Percentiles rank a stretch among this genome's conserved stretches.
Evolutionary conservation across 2,113 vertebrate genomes (phyloP).

Genomic region (Rhizomys pruinosus): DNA sequence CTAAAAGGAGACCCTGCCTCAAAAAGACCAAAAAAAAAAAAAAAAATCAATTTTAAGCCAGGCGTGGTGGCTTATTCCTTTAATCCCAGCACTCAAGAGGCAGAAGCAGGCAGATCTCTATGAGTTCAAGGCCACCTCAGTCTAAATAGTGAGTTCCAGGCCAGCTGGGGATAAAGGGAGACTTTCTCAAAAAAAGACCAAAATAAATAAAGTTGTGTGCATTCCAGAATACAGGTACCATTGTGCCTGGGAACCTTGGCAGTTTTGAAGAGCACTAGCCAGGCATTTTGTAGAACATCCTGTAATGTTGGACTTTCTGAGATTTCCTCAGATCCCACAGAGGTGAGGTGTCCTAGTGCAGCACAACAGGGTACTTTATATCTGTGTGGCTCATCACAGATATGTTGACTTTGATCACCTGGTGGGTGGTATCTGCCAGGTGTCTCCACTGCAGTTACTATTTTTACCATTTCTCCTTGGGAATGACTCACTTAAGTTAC

Average conservation of each 20-base stretch:
- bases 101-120: too few species aligned
- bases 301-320: not conserved
- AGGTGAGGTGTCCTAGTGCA: not conserved
- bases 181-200: too few species aligned
- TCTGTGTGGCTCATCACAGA: not conserved
- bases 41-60: too few species aligned
- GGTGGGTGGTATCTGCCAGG: not conserved
- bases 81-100: too few species aligned
- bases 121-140: too few species aligned
- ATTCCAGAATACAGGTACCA: not conserved
- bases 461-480: not conserved
- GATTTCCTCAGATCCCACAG: not conserved
- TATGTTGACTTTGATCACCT: not conserved
- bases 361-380: not conserved
- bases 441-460: not conserved
- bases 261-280: not conserved
- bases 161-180: too few species aligned
- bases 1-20: too few species aligned
- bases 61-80: too few species aligned
- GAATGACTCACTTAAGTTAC: not conserved
- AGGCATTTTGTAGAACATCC: not conserved
- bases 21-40: too few species aligned
- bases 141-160: too few species aligned
- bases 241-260: not conserved
- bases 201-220: too few species aligned